Conservation (phyloP, 2,888 invertebrate species). For the Leuctra nigra region DNA sequence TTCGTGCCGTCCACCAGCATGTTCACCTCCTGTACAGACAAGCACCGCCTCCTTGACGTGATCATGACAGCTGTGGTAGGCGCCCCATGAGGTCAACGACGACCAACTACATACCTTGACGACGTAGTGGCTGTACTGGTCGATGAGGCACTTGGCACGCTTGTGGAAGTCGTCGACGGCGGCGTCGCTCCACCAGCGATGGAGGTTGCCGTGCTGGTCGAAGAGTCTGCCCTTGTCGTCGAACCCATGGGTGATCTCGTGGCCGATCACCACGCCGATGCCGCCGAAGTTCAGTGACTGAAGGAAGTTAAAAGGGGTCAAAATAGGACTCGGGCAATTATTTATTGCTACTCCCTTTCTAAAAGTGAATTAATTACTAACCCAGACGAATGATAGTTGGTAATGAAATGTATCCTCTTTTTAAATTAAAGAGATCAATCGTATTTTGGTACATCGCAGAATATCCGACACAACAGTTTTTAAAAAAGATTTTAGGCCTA, state of each 20-base stretch:
- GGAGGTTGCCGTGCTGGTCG: constrained; percentile 85
- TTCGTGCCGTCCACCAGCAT: constrained; percentile 68
- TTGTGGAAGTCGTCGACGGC: constrained; percentile 67
- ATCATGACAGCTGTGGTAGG: constrained; percentile 70
- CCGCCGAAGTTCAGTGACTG: constrained; percentile 79
- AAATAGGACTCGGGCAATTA: no score
- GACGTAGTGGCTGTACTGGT: constrained; percentile 78
- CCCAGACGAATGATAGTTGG: no score
- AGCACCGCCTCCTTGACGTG: constrained; percentile 54
- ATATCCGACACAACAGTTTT: no score
- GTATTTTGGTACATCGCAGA: no score
- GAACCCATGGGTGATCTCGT: constrained; percentile 88
- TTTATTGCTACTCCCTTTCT: no score
- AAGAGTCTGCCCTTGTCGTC: constrained; percentile 88
- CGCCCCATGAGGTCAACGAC: constrained; percentile 37
- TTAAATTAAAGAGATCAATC: no score
- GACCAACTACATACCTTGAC: constrained; percentile 53
- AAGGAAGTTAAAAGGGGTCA: no score
- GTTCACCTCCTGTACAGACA: constrained; percentile 64
- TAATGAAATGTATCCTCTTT: no score
- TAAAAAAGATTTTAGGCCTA: no score
- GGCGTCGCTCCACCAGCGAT: constrained; percentile 75
- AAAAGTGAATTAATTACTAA: no score
- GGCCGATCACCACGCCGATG: constrained; percentile 85
- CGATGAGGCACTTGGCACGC: constrained; percentile 71